phyloP scores from a whole-genome alignment of 2,888 invertebrate species.

The Cryptocheilus praepositus region DNA sequence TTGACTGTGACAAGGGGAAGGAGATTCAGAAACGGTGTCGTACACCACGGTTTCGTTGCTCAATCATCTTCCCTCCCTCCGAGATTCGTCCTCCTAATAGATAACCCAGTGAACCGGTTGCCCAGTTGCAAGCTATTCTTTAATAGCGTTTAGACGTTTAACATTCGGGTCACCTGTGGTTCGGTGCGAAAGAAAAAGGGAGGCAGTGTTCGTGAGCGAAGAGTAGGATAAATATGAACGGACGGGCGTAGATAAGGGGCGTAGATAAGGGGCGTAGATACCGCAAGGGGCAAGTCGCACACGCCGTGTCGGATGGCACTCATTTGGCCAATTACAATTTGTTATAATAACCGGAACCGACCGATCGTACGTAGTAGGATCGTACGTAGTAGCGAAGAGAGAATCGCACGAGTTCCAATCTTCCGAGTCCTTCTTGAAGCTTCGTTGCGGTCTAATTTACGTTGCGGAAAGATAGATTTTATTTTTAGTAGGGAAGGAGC shows the following conservation, averaged over 20 bases:
- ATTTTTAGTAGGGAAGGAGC: no score
- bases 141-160: conserved; percentile 36
- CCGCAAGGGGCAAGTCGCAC: conserved; percentile 19
- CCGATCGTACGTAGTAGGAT: conserved; percentile 23
- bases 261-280: conserved; percentile 31
- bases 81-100: conserved; percentile 52
- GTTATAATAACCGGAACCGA: conserved; percentile 47
- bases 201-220: no score
- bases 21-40: conserved; percentile 21
- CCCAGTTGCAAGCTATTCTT: conserved; percentile 37
- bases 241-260: no score
- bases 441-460: no score
- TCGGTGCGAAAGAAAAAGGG: conserved; percentile 14
- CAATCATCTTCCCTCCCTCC: conserved; percentile 25
- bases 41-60: conserved; percentile 28
- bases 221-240: no score
- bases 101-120: conserved; percentile 59
- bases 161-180: conserved; percentile 48
- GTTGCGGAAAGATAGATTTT: no score
- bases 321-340: conserved; percentile 43
- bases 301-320: conserved; percentile 43
- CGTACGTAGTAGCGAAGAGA: no score
- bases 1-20: conserved; percentile 17
- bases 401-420: no score
- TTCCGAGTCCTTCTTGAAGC: no score